A percentile compares a stretch with the other conserved stretches of the same genome.
phyloP scores from a whole-genome alignment of 2,888 invertebrate genomes.

The Acanthosepion lycidas region DNA sequence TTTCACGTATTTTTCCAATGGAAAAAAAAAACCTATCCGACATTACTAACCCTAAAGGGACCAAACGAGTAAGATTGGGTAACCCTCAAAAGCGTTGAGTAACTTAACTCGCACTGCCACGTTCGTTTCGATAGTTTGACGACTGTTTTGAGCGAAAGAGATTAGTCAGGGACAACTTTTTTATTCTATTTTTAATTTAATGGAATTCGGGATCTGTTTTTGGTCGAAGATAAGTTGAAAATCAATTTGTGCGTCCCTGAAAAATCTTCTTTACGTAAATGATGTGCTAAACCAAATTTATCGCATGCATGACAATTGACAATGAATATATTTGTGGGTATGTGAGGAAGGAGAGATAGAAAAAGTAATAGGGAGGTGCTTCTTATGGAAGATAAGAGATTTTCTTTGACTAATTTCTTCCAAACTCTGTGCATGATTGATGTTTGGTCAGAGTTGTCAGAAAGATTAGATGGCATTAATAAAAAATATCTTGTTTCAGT shows the following conservation, averaged over 20 bases:
- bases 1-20: constrained; percentile 14
- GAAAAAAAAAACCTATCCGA: neutral
- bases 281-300: neutral
- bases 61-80: neutral
- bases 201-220: neutral
- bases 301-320: neutral
- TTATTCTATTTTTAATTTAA: neutral
- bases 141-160: neutral
- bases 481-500: neutral
- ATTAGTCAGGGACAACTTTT: neutral
- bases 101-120: too few species aligned
- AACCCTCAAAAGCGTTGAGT: neutral
- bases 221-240: neutral
- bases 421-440: neutral
- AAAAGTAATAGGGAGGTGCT: too few species aligned
- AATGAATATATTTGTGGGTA: neutral
- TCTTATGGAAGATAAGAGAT: too few species aligned
- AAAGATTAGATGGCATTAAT: neutral
- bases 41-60: constrained; percentile 24
- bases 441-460: neutral
- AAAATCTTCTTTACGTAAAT: neutral
- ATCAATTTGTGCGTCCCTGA: neutral
- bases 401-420: neutral
- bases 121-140: neutral
- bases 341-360: too few species aligned